Conservation (phyloP, 2,797 vertebrate species). For the Sebastes glaucus region DNA sequence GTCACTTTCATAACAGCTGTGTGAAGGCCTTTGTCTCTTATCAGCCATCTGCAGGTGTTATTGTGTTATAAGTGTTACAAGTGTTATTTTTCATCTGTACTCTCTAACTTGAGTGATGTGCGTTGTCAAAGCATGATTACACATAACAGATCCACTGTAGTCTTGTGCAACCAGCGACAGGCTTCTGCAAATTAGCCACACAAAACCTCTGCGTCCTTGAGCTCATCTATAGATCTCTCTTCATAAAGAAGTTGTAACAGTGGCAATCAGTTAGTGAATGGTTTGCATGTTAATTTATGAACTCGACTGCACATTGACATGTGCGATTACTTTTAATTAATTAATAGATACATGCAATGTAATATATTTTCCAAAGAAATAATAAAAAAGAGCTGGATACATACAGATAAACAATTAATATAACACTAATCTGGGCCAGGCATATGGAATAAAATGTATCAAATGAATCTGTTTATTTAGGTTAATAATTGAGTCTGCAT, state of each 20-base stretch:
- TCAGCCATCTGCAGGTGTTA: slow-evolving; percentile 2
- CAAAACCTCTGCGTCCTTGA: neutral
- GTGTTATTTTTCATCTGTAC: neutral
- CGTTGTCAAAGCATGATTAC: neutral
- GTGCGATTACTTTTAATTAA: neutral
- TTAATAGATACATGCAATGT: neutral
- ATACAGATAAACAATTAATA: neutral
- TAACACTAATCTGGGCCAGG: neutral
- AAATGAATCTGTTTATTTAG: slow-evolving; percentile 19
- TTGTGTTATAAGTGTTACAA: neutral
- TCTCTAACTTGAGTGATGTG: slow-evolving; percentile 8
- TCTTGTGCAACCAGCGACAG: neutral
- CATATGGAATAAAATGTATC: slow-evolving; percentile 8
- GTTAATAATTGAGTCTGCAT: slow-evolving; percentile 20
- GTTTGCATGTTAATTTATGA: neutral
- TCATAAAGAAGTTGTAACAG: no score
- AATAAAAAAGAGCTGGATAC: neutral
- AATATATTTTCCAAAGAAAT: neutral
- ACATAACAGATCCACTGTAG: neutral
- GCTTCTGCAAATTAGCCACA: neutral
- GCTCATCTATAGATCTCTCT: neutral
- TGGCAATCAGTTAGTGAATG: no score
- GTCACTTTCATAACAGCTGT: neutral
- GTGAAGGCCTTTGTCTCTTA: neutral
- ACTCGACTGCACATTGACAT: neutral